Evolutionary conservation across 2,113 vertebrate species (phyloP).

Genomic region (Abramis brama): DNA sequence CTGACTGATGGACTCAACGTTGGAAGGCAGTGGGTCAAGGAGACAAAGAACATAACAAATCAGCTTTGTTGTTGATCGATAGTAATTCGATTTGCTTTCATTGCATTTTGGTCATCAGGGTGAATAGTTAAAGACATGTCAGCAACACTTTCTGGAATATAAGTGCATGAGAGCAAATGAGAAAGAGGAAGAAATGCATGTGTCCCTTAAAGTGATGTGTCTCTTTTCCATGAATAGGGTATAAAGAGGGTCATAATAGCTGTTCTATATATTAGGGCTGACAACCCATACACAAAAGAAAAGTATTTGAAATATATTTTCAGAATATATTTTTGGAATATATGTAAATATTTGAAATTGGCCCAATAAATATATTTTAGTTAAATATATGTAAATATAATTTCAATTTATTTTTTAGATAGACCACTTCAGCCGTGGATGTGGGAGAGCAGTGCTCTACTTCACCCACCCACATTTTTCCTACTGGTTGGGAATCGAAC

Average conservation of each 20-base stretch:
- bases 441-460: too few species aligned
- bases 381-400: too few species aligned
- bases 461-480: too few species aligned
- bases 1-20: conserved; percentile 12
- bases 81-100: conserved; percentile 57
- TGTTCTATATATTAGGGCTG: background rate
- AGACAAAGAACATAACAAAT: conserved; percentile 26
- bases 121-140: conserved; percentile 48
- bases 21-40: conserved; percentile 17
- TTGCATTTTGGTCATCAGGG: conserved; percentile 36
- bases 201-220: too few species aligned
- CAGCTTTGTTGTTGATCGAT: conserved; percentile 41
- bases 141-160: conserved; percentile 40
- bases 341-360: too few species aligned
- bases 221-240: background rate
- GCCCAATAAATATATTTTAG: too few species aligned
- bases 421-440: too few species aligned
- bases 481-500: too few species aligned
- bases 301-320: too few species aligned
- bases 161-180: background rate
- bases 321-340: too few species aligned
- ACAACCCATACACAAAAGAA: too few species aligned
- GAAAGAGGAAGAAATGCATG: background rate
- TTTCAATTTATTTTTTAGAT: too few species aligned
- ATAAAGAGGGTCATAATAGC: background rate